These are phyloP conservation scores for Microcebus tavaratra DNA, from an alignment of 2,113 vertebrate species.

Conservation along the genomic window DNA sequence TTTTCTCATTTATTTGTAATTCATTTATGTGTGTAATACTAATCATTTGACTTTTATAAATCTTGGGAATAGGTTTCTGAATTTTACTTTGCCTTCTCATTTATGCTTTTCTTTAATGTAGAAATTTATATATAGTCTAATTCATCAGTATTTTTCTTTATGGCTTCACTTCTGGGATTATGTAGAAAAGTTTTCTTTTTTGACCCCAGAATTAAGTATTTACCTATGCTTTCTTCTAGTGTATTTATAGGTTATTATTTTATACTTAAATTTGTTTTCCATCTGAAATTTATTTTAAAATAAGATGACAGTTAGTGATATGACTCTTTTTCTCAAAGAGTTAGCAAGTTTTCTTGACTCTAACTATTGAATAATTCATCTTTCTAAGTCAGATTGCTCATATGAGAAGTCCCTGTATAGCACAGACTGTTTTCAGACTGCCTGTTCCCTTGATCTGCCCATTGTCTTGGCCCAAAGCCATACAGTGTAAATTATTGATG, in stretches of 20 bases:
- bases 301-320: background rate
- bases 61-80: background rate
- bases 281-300: background rate
- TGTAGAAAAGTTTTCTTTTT: background rate
- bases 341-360: background rate
- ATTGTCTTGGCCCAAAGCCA: background rate
- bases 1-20: background rate
- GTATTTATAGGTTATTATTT: background rate
- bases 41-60: background rate
- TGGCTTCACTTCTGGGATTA: background rate
- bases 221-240: background rate
- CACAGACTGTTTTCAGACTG: background rate
- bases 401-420: background rate
- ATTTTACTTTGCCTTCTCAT: background rate
- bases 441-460: background rate
- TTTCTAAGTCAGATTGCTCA: background rate
- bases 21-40: background rate
- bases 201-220: background rate
- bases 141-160: background rate
- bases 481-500: background rate
- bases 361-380: background rate
- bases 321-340: background rate
- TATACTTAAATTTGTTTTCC: background rate
- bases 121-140: background rate
- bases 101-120: background rate